phyloP scores from a whole-genome alignment of 1,140 invertebrate species.

The Brachionus rubens region DNA sequence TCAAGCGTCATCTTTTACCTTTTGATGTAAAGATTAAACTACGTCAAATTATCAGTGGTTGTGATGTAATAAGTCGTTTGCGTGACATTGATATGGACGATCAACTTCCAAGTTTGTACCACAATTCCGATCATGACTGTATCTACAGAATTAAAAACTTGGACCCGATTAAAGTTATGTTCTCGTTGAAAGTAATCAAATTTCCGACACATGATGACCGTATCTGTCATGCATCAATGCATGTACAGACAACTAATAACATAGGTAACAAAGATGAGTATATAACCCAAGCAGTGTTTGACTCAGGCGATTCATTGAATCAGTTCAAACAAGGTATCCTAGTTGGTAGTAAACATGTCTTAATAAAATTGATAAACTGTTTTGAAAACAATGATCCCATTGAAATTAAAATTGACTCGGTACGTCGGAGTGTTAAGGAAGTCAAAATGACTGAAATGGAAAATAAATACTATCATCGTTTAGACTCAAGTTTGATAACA shows the following conservation, averaged over 20 bases:
- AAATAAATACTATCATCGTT: constrained; percentile 13
- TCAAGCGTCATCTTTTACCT: neutral
- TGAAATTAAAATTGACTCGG: neutral
- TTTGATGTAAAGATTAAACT: constrained; percentile 15
- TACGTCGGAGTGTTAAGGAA: neutral
- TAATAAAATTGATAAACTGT: constrained; percentile 25
- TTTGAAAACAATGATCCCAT: constrained; percentile 44
- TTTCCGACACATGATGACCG: constrained; percentile 21
- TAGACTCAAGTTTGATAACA: constrained; percentile 15
- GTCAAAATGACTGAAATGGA: neutral
- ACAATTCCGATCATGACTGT: constrained; percentile 44
- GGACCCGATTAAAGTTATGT: neutral
- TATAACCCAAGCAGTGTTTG: neutral
- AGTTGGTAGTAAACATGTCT: neutral
- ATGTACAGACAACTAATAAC: neutral
- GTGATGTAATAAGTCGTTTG: neutral
- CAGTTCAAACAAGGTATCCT: neutral
- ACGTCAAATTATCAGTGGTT: neutral
- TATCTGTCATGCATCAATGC: constrained; percentile 28
- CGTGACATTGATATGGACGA: constrained; percentile 22
- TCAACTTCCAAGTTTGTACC: constrained; percentile 4
- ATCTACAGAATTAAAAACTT: constrained; percentile 23
- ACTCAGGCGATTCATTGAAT: neutral
- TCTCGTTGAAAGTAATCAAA: neutral
- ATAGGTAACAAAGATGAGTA: constrained; percentile 4